Base-by-base conservation (phyloP, 1,140 invertebrate species). In the Drosophila tristis region DNA sequence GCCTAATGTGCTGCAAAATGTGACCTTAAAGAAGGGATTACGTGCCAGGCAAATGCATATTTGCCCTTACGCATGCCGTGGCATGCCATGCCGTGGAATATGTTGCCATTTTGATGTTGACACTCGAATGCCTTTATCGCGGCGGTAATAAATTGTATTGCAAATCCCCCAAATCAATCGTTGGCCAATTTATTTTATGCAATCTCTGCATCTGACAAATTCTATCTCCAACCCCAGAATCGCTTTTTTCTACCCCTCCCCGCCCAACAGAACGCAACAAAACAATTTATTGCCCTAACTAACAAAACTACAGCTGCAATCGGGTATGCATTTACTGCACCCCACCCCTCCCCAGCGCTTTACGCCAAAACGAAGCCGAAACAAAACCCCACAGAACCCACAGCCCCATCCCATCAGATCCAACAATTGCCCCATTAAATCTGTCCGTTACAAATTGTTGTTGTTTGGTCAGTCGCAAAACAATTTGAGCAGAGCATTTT, bases 381-480 rank as follows among this genome's bases (percentile, higher is more conserved):
- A 55, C 50, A 63, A 63, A 31, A 13, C 15, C 20, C 57, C 29
- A 20, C 9, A 2, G 2, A 23, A 8, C n/a, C 51, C 9, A 54
- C 35, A 47, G 13, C 2, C 26, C 23, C 20, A 25, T 26, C 26
- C 44, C 23, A 56, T 53, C 2, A 45, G 51, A 54, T 20, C 20
- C 55, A 74, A 57, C 70, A 65, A 74, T 58, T 66, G 78, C 58
- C 35, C 49, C 74, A 72, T 76, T 77, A 77, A 63, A 85, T 80
- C 78, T 73, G 67, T 39, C 59, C 58, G 56, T 53, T 62, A 60
- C 50, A 72, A 62, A 53, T 65, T 78, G 59, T 49, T 76, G 45
- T 63, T 73, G 59, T 65, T 75, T 87, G 82, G 78, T 87, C 78
- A 81, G 70, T 77, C 70, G 82, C 51, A 86, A 87, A 86, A 86